phyloP scores from a whole-genome alignment of 2,888 invertebrate genomes.

The Allygus modestus region DNA sequence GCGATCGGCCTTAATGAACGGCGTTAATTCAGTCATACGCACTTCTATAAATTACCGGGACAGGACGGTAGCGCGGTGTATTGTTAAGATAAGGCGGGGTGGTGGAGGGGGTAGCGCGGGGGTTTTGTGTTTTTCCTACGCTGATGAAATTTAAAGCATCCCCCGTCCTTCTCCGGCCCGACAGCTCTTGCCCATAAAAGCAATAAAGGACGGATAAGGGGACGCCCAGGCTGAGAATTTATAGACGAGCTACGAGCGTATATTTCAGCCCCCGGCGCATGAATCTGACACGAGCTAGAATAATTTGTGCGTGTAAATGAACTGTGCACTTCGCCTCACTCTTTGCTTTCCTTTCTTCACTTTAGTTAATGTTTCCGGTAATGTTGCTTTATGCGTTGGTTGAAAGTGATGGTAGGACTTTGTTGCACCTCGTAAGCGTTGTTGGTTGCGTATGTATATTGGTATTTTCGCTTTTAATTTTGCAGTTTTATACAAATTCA shows the following conservation, averaged over 20 bases:
- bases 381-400: background rate
- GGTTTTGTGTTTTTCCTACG: constrained; percentile 67
- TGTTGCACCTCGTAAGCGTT: too few species aligned
- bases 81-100: constrained; percentile 65
- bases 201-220: constrained; percentile 70
- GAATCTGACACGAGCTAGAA: constrained; percentile 67
- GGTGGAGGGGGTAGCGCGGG: constrained; percentile 50
- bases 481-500: too few species aligned
- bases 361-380: constrained; percentile 18
- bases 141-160: constrained; percentile 70
- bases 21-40: constrained; percentile 63
- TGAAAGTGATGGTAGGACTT: too few species aligned
- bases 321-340: constrained; percentile 59
- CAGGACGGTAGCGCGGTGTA: constrained; percentile 61
- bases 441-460: too few species aligned
- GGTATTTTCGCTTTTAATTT: too few species aligned
- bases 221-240: constrained; percentile 69
- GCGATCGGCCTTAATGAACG: constrained; percentile 60
- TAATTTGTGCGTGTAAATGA: constrained; percentile 66
- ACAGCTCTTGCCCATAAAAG: constrained; percentile 71
- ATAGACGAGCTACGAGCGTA: constrained; percentile 69
- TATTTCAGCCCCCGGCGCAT: constrained; percentile 69
- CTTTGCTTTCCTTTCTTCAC: constrained; percentile 41
- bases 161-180: constrained; percentile 68
- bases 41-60: constrained; percentile 59